phyloP scores from a whole-genome alignment of 2,888 invertebrate species.

The Netelia fuscicornis region DNA sequence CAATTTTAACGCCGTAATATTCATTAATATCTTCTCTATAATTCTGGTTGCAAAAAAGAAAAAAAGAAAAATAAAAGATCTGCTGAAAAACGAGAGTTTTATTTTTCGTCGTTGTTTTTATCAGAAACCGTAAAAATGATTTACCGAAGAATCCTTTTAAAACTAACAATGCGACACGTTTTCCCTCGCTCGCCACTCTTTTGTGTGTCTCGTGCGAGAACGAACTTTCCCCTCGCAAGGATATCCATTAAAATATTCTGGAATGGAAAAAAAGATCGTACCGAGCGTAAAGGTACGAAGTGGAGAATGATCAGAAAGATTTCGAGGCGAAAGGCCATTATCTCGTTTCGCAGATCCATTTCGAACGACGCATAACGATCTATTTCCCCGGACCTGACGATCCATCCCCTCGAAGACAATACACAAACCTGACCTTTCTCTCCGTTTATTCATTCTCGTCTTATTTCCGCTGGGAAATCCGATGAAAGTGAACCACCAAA shows the following conservation, averaged over 20 bases:
- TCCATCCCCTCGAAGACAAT: slow-evolving; percentile 41
- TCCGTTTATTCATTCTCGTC: slow-evolving; percentile 20
- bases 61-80: neutral
- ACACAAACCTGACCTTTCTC: slow-evolving; percentile 60
- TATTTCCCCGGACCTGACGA: slow-evolving; percentile 38
- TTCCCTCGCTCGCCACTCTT: neutral
- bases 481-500: slow-evolving; percentile 38
- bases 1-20: no score
- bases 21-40: no score
- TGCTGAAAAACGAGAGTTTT: neutral
- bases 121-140: neutral
- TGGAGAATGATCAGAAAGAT: slow-evolving; percentile 45
- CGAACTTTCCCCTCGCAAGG: slow-evolving; percentile 47
- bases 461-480: slow-evolving; percentile 46
- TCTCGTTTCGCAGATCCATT: slow-evolving; percentile 53
- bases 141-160: slow-evolving; percentile 21
- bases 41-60: no score
- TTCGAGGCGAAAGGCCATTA: slow-evolving; percentile 42
- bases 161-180: slow-evolving; percentile 39
- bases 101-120: neutral
- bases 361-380: slow-evolving; percentile 49
- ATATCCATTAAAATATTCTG: slow-evolving; percentile 40
- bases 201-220: neutral
- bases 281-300: neutral
- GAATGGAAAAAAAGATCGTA: slow-evolving; percentile 6